Evolutionary conservation across 2,888 invertebrate species (phyloP), one percentile per base, ranked within the genome.

Genomic region (Oligia strigilis): DNA sequence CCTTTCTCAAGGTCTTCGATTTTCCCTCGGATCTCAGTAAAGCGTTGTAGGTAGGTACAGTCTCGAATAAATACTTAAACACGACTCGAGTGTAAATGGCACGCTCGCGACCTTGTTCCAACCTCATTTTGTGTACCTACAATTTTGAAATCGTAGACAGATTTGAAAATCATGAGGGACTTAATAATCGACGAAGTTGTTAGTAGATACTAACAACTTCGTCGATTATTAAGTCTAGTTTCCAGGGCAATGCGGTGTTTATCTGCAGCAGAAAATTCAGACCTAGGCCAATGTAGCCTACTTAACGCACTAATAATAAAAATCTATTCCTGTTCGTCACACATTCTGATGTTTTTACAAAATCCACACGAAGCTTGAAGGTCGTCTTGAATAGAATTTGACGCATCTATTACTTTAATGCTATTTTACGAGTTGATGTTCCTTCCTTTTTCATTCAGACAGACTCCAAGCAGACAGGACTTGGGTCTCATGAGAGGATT

Each of bases 251-350:
- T 23, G 23, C 40, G 4, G 29, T 71, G 23, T 64, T 73, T 65
- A 52, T 73, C 64, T 36, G 23, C 0, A 19, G 81, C 1, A 29
- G 74, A 58, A 80, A 81, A 74, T 72, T 72, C 29, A 49, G 78
- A 83, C 83, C 80, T 88, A 84, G 79, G 81, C 73, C 82, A 90
- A 79, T 82, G 75, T 78, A 78, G 73, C 81, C 83, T 81, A 87
- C 60, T 40, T 85, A 49, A 72, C 62, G 46, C 43, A 74, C 82
- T 78, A 84, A 55, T 78, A 82, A 78, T 78, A 81, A 71, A 58
- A 72, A 66, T 80, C 86, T 88, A 87, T 83, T 83, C 73, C 13
- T 29, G 70, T 75, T 71, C n/a, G 71, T 75, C 75, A 75, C 82
- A 74, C 77, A 85, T 79, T 75, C 74, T 80, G 67, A 23, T 82